A percentile compares a stretch with the other conserved stretches of the same genome.
These are phyloP conservation scores for Sterna hirundo DNA, from an alignment of 2,113 vertebrate species.

Conservation along the genomic window DNA sequence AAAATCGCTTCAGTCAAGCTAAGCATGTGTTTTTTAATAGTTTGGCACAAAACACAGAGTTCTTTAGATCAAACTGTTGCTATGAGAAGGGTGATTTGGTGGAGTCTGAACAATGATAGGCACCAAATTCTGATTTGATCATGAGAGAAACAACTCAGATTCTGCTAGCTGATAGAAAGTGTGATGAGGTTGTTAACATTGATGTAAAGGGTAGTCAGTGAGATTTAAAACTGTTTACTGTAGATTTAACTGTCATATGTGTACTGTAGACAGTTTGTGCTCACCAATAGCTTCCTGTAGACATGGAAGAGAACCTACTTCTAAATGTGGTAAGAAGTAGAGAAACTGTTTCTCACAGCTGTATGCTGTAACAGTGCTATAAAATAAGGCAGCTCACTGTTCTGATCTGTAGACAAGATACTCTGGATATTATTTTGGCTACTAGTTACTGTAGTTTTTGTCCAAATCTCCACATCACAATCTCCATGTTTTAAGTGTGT, in stretches of 20 bases:
- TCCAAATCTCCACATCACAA: neutral
- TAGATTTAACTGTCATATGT: neutral
- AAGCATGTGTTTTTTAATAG: neutral
- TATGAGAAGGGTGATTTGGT: neutral
- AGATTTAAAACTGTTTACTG: neutral
- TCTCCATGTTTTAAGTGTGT: neutral
- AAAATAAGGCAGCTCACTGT: neutral
- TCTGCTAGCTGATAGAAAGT: neutral
- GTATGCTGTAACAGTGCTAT: neutral
- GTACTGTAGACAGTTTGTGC: neutral
- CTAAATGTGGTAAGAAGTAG: neutral
- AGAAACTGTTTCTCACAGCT: neutral
- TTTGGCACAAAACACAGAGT: neutral
- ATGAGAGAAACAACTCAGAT: neutral
- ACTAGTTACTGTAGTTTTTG: neutral
- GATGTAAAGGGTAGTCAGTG: neutral
- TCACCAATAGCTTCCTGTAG: neutral
- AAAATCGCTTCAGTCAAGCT: neutral
- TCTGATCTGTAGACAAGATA: neutral
- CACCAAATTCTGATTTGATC: neutral
- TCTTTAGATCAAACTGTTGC: neutral
- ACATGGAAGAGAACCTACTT: neutral
- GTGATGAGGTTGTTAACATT: neutral
- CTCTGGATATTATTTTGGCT: neutral
- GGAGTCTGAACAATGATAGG: neutral